phyloP scores from a whole-genome alignment of 2,888 invertebrate species.

The Nyleta sp. region DNA sequence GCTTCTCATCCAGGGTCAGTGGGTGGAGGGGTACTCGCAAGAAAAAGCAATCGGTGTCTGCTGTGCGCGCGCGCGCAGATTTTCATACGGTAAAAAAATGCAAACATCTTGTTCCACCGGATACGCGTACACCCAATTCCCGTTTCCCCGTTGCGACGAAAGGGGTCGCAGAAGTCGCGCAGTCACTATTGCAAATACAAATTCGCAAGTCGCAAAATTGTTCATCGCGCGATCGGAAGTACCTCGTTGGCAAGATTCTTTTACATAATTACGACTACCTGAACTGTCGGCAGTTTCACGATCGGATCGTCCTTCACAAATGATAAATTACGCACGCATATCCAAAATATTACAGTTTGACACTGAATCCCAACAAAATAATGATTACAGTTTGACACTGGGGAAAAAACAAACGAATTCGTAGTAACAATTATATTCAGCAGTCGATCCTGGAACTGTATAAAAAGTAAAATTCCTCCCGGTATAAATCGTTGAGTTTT shows the following conservation, averaged over 20 bases:
- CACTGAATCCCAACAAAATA: conserved; percentile 10
- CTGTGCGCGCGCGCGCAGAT: not conserved
- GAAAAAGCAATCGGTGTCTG: conserved; percentile 12
- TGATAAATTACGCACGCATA: conserved; percentile 19
- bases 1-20: conserved; percentile 4
- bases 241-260: conserved; percentile 54
- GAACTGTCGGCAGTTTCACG: conserved; percentile 43
- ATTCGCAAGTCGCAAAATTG: conserved; percentile 2
- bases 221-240: conserved; percentile 50
- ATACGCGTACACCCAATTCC: no score
- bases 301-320: conserved; percentile 5
- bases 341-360: conserved; percentile 28
- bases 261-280: conserved; percentile 19
- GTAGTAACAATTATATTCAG: no score
- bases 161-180: no score
- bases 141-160: no score
- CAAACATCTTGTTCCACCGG: not conserved
- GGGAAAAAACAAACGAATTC: no score
- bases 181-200: conserved; percentile 10
- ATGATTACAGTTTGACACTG: no score
- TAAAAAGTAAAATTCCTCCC: no score
- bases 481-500: no score
- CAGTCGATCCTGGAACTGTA: no score
- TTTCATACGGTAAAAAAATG: conserved; percentile 9
- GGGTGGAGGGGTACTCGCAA: conserved; percentile 20